Conservation (phyloP, 2,113 vertebrate genomes). For the Scytalopus superciliaris region DNA sequence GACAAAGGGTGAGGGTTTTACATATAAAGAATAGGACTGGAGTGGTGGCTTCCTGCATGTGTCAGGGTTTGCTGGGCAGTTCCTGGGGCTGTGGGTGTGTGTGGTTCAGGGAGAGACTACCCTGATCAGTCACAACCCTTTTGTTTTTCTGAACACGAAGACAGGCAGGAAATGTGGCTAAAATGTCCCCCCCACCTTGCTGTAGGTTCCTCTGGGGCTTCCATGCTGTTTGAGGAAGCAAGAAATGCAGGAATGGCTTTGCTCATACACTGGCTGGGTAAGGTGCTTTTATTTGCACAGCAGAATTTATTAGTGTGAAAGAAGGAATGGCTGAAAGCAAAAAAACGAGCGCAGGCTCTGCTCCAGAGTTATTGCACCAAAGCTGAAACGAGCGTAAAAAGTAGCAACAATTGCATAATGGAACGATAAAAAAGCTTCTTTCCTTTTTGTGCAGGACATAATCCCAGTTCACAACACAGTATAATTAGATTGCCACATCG, state of each 20-base stretch:
- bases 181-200: neutral
- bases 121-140: neutral
- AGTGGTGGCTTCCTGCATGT: neutral
- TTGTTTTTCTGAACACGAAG: neutral
- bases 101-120: neutral
- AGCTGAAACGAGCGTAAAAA: conserved; percentile 22
- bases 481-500: conserved; percentile 48
- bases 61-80: neutral
- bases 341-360: neutral
- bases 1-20: conserved; percentile 36
- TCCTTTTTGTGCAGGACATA: conserved; percentile 39
- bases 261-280: neutral
- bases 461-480: conserved; percentile 26
- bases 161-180: neutral
- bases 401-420: conserved; percentile 48
- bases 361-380: conserved; percentile 13
- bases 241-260: neutral
- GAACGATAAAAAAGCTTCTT: conserved; percentile 54
- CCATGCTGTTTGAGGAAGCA: neutral
- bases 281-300: neutral
- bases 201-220: neutral
- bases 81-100: neutral
- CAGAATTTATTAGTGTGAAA: neutral
- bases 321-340: neutral
- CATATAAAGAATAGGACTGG: neutral